Base-by-base conservation (phyloP, 2,797 vertebrate genomes). In the Pangasius larnaudii region DNA sequence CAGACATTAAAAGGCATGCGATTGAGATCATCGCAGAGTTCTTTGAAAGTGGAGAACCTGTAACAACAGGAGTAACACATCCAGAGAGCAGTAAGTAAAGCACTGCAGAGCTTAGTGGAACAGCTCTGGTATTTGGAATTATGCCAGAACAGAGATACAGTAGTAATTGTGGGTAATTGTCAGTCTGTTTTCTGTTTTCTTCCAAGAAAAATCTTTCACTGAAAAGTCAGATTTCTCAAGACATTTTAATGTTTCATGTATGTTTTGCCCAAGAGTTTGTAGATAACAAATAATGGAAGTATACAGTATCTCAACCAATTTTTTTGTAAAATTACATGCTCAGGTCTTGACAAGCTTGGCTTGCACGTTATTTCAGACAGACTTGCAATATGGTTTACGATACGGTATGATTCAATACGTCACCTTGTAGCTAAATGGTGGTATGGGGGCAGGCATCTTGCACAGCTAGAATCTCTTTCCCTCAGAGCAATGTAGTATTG, bases 11-110 rank as follows among this genome's bases (percentile, higher is more conserved):
- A 89, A 94, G 88, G 10, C 83, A 95, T 61, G 93, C 95, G 30
- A 51, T 92, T 91, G 95, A 95, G 8, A 91, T 92, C 72, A 96
- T 97, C 83, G 85, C 92, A 3, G 94, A 94, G 61, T 97, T 96
- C 90, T 95, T 96, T 94, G 95, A 96, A 87, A 96, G 96, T 56
- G 96, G 95, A 84, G 91, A 94, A 51, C 94, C 94, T 0, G 93
- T 97, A 90, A 94, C 95, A 89, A 94, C 91, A 9, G 96, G 94
- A 75, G 89, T 71, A n/a, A 92, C 93, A 58, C 93, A 94, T 81
- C n/a, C 93, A 88, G 96, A 96, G 90, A 96, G 94, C 90, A 96
- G 96, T 97, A 86, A 95, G 96, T 91, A 36, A 67, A 69, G 46
- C 59, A 18, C 30, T 65, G 8, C 46, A 59, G 33, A 42, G 39